These are phyloP conservation scores for Ferrisia virgata DNA, from an alignment of 2,888 invertebrate species.

Conservation along the genomic window DNA sequence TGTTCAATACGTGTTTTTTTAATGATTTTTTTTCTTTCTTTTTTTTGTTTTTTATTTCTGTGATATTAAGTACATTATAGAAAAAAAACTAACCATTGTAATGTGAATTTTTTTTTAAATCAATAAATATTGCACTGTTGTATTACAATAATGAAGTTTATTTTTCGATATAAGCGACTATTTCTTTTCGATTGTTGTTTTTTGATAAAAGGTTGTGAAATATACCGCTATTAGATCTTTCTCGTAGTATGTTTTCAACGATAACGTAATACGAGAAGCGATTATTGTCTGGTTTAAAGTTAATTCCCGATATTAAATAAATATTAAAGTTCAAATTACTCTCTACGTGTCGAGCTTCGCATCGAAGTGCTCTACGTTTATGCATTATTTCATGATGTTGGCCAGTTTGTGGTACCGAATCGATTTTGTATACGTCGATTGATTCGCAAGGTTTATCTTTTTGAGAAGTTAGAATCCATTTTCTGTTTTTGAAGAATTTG, in stretches of 20 bases:
- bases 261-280: background rate
- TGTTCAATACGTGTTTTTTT: constrained; percentile 35
- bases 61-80: constrained; percentile 43
- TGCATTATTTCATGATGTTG: background rate
- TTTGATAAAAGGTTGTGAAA: background rate
- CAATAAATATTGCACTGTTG: constrained; percentile 45
- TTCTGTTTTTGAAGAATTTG: background rate
- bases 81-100: constrained; percentile 45
- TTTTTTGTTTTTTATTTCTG: constrained; percentile 44
- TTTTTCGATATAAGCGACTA: background rate
- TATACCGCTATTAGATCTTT: background rate
- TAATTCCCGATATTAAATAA: background rate
- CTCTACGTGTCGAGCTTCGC: background rate
- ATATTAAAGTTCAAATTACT: background rate
- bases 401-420: background rate
- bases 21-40: constrained; percentile 21
- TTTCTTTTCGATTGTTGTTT: background rate
- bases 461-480: background rate
- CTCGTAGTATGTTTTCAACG: background rate
- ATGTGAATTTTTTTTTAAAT: constrained; percentile 42
- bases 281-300: background rate
- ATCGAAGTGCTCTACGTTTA: background rate
- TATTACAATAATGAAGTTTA: background rate
- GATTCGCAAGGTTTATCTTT: background rate
- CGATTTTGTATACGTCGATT: background rate